Evolutionary conservation across 2,797 vertebrate species (phyloP), one percentile per base, ranked within the genome.

Genomic region (Synanceia verrucosa): DNA sequence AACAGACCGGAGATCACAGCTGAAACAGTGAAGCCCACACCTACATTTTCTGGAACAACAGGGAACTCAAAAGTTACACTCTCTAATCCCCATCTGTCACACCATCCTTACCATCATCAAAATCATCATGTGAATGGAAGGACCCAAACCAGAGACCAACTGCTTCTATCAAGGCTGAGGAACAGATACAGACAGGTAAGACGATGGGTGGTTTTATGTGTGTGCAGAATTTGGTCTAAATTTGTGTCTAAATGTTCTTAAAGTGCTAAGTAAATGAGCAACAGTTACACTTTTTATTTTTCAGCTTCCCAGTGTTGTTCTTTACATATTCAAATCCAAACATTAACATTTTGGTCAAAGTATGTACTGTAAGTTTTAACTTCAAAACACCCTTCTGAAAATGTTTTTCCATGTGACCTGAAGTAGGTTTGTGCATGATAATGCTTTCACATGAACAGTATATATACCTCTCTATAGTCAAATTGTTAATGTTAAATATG

Each of bases 111-210:
- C 43, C 69, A 69, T 57, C 77, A 78, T 26, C 51, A 65, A 23
- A 75, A 75, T 58, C 82, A 64, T 41, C 70, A 81, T 8, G 34
- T 73, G 28, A 82, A 88, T 46, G 37, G 55, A 62, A 86, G 70
- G 63, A 82, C 71, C 23, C 83, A 88, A 75, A 75, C 85, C 56
- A 92, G 85, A 73, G 92, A 95, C 80, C 87, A 92, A 6, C 66
- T 92, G 19, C 83, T 94, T 65, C 73, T 94, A 3, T 87, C 82
- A 16, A 93, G 85, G 72, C 89, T 95, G 65, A 90, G 93, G 80
- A 94, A 94, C 86, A 90, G 91, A 92, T 95, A 94, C 78, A 92
- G 92, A 88, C 94, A 95, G 81, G 92, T 93, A 90, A 9, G 37
- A 34, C 33, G 7, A 19, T 1, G 3, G 3, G 1, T 36, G 18